Percentiles rank a stretch among this genome's conserved stretches.
These are phyloP conservation scores for Caranx melampygus DNA, from an alignment of 2,113 vertebrate genomes.

Conservation along the genomic window DNA sequence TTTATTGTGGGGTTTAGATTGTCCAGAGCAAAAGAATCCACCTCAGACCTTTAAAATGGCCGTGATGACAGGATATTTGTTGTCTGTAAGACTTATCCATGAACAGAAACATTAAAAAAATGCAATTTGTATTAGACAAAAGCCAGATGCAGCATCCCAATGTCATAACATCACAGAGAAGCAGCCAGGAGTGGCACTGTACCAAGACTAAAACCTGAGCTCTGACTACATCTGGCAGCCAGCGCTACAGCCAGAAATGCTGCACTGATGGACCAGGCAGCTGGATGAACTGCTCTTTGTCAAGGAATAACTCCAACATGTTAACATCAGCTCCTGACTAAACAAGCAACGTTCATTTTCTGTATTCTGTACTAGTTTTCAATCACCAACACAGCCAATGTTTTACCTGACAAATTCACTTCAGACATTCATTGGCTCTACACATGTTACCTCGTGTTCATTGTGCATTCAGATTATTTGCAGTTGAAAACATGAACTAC, in stretches of 20 bases:
- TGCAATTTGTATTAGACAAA: background rate
- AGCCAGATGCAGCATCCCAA: too few relatives aligned
- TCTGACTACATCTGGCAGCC: background rate
- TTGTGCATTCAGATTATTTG: background rate
- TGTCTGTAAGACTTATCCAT: too few relatives aligned
- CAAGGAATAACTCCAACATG: background rate
- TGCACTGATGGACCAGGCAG: background rate
- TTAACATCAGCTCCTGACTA: background rate
- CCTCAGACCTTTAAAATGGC: too few relatives aligned
- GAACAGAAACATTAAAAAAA: background rate
- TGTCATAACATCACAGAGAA: background rate
- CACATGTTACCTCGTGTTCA: background rate
- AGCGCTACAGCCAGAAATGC: background rate
- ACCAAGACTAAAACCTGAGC: background rate
- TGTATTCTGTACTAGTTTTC: background rate
- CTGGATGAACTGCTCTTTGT: background rate
- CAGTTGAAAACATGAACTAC: background rate
- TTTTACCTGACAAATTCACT: background rate
- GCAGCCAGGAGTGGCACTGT: background rate
- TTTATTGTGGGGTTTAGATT: background rate
- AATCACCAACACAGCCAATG: background rate
- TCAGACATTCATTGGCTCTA: too few relatives aligned
- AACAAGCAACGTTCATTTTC: background rate
- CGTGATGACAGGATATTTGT: too few relatives aligned
- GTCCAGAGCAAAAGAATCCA: too few relatives aligned